Evolutionary conservation across 2,888 invertebrate species (phyloP).

Genomic region (Chrysolina haemoptera): DNA sequence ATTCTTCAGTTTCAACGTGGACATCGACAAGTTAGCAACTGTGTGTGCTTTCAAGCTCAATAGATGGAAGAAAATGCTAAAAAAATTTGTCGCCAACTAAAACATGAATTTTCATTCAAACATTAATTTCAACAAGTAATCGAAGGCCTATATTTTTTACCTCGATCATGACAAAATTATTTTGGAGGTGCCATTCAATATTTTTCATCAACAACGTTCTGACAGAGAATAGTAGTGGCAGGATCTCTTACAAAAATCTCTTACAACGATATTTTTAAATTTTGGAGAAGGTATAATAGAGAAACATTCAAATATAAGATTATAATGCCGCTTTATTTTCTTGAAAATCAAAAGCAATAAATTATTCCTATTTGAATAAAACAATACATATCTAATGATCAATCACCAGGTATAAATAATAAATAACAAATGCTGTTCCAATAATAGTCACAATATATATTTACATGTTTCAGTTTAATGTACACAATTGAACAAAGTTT

Average conservation of each 20-base stretch:
- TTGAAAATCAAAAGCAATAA: constrained; percentile 4
- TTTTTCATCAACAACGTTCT: too few species aligned
- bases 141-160: too few species aligned
- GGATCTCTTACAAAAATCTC: neutral
- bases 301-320: neutral
- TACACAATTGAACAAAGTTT: constrained; percentile 13
- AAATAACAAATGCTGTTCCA: constrained; percentile 4
- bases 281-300: neutral
- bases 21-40: too few species aligned
- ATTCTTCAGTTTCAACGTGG: too few species aligned
- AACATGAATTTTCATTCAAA: too few species aligned
- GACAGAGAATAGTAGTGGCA: too few species aligned
- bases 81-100: too few species aligned
- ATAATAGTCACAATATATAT: constrained; percentile 5
- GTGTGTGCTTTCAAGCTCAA: too few species aligned
- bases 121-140: too few species aligned
- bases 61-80: too few species aligned
- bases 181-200: too few species aligned
- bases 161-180: too few species aligned
- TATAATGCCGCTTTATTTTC: constrained; percentile 9
- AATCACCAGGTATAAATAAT: neutral
- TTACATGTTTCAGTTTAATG: constrained; percentile 11
- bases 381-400: constrained; percentile 8
- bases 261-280: neutral
- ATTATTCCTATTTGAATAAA: constrained; percentile 5